Evolutionary conservation across 2,888 invertebrate species (phyloP).

Genomic region (Scelioninae gen. 1): DNA sequence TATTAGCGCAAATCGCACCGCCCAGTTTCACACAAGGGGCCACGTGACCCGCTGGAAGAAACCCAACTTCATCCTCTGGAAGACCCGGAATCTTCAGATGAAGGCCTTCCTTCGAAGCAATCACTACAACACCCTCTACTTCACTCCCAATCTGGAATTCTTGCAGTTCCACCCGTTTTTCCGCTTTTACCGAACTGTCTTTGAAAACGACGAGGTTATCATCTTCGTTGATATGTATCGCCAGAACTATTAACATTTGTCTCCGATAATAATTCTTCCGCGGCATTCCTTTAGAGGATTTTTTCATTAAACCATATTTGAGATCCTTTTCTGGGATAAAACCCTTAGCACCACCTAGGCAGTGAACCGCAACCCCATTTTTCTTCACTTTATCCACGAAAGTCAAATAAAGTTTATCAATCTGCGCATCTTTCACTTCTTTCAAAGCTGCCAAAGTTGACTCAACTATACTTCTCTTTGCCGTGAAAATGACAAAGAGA

Average conservation of each 20-base stretch:
- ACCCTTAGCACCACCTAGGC: slow-evolving; percentile 87
- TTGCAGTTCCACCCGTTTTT: slow-evolving; percentile 74
- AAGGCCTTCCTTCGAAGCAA: slow-evolving; percentile 77
- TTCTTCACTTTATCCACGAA: slow-evolving; percentile 85
- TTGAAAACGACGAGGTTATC: not conserved
- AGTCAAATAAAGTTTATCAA: slow-evolving; percentile 86
- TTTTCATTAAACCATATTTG: not conserved
- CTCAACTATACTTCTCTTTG: slow-evolving; percentile 88
- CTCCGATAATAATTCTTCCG: slow-evolving; percentile 11
- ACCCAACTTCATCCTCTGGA: slow-evolving; percentile 69
- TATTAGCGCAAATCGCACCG: slow-evolving; percentile 75
- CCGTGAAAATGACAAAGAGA: slow-evolving; percentile 87
- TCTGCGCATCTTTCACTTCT: slow-evolving; percentile 85
- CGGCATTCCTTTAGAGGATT: not conserved
- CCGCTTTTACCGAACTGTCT: slow-evolving; percentile 81
- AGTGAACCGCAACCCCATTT: slow-evolving; percentile 86
- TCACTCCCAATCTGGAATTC: slow-evolving; percentile 82
- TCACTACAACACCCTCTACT: slow-evolving; percentile 77
- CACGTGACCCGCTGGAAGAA: slow-evolving; percentile 80
- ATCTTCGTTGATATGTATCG: not conserved
- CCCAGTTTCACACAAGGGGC: slow-evolving; percentile 78
- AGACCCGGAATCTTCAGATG: slow-evolving; percentile 72
- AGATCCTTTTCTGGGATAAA: slow-evolving; percentile 82
- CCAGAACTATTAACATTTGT: slow-evolving; percentile 10
- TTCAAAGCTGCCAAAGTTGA: slow-evolving; percentile 85